Evolutionary conservation across 2,888 invertebrate species (phyloP).

Genomic region (Eledone cirrhosa): DNA sequence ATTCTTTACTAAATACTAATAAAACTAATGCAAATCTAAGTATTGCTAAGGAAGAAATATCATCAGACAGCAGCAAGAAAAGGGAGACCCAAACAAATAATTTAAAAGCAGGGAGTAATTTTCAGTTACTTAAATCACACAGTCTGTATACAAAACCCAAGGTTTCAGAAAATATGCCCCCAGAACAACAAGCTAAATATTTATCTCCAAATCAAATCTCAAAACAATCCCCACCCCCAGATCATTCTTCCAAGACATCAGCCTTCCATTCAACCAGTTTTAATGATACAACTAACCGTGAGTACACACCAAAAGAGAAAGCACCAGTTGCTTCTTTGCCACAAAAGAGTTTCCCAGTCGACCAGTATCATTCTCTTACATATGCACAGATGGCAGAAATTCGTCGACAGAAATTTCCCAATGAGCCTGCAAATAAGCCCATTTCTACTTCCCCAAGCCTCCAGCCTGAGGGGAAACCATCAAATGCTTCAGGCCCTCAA

Average conservation of each 20-base stretch:
- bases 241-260: not conserved
- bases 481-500: too few relatives aligned
- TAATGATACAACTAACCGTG: not conserved
- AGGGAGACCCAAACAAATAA: not conserved
- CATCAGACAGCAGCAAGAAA: not conserved
- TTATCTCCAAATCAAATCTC: not conserved
- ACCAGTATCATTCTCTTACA: slow-evolving; percentile 54
- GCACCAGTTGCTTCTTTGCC: slow-evolving; percentile 46
- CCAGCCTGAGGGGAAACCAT: too few relatives aligned
- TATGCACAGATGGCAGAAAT: slow-evolving; percentile 59
- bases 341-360: slow-evolving; percentile 53
- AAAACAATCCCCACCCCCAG: not conserved
- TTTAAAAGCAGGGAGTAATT: not conserved
- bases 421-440: too few relatives aligned
- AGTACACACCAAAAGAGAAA: too few relatives aligned
- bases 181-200: not conserved
- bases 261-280: not conserved
- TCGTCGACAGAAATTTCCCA: slow-evolving; percentile 40
- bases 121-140: too few relatives aligned
- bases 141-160: not conserved
- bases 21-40: not conserved
- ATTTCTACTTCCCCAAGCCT: too few relatives aligned
- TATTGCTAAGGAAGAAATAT: not conserved
- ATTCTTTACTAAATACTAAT: not conserved
- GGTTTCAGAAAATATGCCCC: not conserved